phyloP scores from a whole-genome alignment of 1,140 invertebrate species.

The Aplysia californica region DNA sequence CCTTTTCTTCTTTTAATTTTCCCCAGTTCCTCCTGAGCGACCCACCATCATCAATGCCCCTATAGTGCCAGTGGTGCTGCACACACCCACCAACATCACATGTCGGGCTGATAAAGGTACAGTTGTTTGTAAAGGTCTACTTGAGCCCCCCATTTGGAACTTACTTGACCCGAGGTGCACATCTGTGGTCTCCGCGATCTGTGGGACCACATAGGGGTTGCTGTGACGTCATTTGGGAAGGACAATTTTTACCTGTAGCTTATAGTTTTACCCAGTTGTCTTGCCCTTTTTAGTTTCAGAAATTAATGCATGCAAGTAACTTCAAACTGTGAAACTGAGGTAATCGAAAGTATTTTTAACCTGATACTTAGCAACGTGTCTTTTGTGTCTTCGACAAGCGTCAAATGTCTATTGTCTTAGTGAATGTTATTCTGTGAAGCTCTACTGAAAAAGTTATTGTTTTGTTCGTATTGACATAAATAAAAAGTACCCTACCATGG shows the following conservation, averaged over 20 bases:
- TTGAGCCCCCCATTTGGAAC: no score
- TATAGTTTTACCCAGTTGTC: neutral
- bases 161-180: neutral
- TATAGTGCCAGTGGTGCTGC: constrained; percentile 83
- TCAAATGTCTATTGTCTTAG: no score
- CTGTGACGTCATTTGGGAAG: neutral
- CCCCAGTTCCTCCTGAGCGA: constrained; percentile 83
- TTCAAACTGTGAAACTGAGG: neutral
- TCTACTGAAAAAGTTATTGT: no score
- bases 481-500: no score
- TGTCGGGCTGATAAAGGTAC: constrained; percentile 81
- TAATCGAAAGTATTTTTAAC: no score
- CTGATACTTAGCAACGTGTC: no score
- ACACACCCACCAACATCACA: constrained; percentile 87
- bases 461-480: no score
- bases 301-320: neutral
- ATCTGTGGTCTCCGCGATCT: neutral
- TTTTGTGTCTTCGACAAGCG: no score
- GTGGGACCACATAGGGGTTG: neutral
- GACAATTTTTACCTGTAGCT: neutral
- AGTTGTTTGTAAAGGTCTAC: neutral
- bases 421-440: no score
- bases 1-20: neutral
- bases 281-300: neutral
- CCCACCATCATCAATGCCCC: constrained; percentile 86